Evolutionary conservation across 2,113 vertebrate species (phyloP).

Genomic region (Amphiprion percula): DNA sequence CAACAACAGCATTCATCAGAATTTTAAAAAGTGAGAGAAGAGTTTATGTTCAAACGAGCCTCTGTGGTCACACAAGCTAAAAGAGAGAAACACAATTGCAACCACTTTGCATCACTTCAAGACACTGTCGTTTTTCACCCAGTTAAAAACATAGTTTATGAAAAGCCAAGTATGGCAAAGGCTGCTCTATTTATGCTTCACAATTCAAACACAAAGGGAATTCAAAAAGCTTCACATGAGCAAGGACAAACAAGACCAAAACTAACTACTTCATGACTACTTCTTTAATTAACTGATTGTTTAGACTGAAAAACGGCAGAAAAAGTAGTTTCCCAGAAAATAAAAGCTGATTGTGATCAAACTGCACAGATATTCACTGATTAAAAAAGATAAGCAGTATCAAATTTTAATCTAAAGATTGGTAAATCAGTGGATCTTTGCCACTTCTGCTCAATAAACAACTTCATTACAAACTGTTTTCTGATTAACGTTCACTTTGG

Average conservation of each 20-base stretch:
- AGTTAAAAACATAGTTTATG: background rate
- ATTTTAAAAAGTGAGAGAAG: background rate
- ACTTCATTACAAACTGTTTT: background rate
- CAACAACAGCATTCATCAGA: background rate
- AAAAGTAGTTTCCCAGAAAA: too few species aligned
- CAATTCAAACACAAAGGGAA: background rate
- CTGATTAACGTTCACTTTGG: background rate
- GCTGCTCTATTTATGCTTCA: background rate
- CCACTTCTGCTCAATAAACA: too few species aligned
- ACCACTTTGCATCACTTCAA: background rate
- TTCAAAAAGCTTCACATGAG: background rate
- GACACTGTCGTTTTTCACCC: background rate
- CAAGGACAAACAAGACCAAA: too few species aligned
- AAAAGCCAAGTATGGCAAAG: background rate
- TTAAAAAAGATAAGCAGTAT: too few species aligned
- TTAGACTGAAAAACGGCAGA: too few species aligned
- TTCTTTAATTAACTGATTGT: too few species aligned
- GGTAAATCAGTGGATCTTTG: too few species aligned
- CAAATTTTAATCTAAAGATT: too few species aligned
- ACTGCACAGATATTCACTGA: too few species aligned
- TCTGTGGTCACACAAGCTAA: background rate
- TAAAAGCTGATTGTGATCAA: too few species aligned
- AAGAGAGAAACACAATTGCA: background rate
- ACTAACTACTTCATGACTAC: too few species aligned
- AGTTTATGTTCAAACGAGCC: background rate